Evolutionary conservation across 2,113 vertebrate species (phyloP).

Genomic region (Dasyprocta punctata): DNA sequence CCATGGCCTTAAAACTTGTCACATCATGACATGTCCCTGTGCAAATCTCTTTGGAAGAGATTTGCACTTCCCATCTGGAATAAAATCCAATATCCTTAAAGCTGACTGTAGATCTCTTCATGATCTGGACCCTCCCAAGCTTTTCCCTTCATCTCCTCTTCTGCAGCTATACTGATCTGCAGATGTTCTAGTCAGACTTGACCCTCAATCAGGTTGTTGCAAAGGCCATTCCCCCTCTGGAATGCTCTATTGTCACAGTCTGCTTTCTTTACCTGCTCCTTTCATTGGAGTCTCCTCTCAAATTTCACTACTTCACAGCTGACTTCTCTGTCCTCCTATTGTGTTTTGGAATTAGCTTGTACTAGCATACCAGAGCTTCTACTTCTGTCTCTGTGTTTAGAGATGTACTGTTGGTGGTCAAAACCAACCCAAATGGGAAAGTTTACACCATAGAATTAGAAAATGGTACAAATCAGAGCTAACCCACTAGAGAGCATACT

Average conservation of each 20-base stretch:
- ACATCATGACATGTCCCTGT: not conserved
- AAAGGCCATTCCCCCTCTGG: not conserved
- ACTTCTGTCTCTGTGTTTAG: not conserved
- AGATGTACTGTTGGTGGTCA: not conserved
- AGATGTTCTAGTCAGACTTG: not conserved
- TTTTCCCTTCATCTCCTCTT: not conserved
- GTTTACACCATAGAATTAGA: not conserved
- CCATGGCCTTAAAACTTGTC: not conserved
- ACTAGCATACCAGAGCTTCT: not conserved
- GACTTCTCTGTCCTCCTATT: not conserved
- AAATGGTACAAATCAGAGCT: not conserved
- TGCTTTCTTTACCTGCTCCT: not conserved
- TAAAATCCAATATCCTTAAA: not conserved
- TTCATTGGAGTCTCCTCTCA: not conserved
- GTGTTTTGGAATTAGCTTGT: not conserved
- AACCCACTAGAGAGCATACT: not conserved
- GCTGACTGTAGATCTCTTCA: not conserved
- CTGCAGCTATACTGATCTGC: not conserved
- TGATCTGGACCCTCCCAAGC: not conserved
- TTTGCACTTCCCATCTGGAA: not conserved
- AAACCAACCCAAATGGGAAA: not conserved
- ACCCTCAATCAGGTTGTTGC: not conserved
- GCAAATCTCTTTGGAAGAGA: not conserved
- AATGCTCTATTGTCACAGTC: not conserved
- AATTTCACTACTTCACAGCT: not conserved